Evolutionary conservation across 2,888 invertebrate species (phyloP), one percentile per base, ranked within the genome.

Genomic region (Schizotus pectinicornis): DNA sequence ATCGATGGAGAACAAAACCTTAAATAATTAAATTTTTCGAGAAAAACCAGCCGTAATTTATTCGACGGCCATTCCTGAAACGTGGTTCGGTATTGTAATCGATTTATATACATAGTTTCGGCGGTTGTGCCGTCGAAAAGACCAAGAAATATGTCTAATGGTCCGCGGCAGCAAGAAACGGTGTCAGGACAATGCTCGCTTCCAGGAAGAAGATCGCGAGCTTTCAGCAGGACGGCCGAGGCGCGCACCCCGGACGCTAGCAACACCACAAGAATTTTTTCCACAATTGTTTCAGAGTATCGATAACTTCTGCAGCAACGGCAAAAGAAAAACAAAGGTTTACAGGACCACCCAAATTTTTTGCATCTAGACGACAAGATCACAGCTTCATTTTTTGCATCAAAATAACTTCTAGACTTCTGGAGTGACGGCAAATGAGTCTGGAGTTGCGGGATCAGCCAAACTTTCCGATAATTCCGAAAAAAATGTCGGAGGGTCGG

Each of bases 21-120:
- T 12, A 33, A 33, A 22, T 51, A 34, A 35, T 42, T 41, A 32
- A 39, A 22, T 56, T 56, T 56, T 56, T 46, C 14, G 11, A 46
- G 50, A 56, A 56, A 56, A 56, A 51, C 50, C 51, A 39, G 56
- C 46, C 56, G 48, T 55, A 59, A 61, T 63, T 65, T 65, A 65
- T 63, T 60, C 57, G 62, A 63, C 59, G 61, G 56, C 49, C 57
- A 56, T 61, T 47, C 47, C 56, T 31, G 50, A 63, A 59, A 67
- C 65, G 66, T 68, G 68, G 62, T 61, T 62, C 62, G 48, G 62
- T 63, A 64, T 61, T 58, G 65, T 67, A 67, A 68, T 69, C 65
- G 68, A 64, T 67, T 64, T 63, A 65, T 64, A 63, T 61, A 59
- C 62, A 62, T 59, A 62, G 59, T 60, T 65, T 64, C 61, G 60